Conservation (phyloP, 2,888 invertebrate species). For the Aspidiotus destructor region DNA sequence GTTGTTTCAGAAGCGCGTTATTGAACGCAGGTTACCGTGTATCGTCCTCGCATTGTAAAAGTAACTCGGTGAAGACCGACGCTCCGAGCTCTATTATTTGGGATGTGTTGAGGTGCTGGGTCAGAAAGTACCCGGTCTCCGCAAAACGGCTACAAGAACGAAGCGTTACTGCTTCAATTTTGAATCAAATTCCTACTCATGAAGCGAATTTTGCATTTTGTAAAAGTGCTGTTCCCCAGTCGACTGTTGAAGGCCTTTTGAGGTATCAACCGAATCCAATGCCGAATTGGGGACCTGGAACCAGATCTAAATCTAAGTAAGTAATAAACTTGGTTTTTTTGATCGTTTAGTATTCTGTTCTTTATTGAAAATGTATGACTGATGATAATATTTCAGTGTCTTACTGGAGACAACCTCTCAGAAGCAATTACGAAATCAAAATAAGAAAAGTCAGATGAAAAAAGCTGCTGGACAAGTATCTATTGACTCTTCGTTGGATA, state of each 20-base stretch:
- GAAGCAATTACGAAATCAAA: neutral
- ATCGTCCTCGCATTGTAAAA: conserved; percentile 82
- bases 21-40: conserved; percentile 82
- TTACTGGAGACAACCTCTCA: neutral
- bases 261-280: conserved; percentile 82
- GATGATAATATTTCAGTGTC: neutral
- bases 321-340: conserved; percentile 37
- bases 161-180: conserved; percentile 32
- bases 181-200: conserved; percentile 20
- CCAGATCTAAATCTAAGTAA: conserved; percentile 66
- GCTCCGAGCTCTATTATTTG: conserved; percentile 79
- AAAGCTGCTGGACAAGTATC: neutral
- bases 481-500: too few relatives aligned
- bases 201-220: conserved; percentile 41
- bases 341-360: neutral
- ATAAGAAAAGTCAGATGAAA: conserved; percentile 1
- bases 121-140: conserved; percentile 55
- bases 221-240: conserved; percentile 68
- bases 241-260: conserved; percentile 59
- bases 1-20: conserved; percentile 62
- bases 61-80: conserved; percentile 81
- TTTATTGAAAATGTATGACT: neutral
- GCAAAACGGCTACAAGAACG: conserved; percentile 48
- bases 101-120: conserved; percentile 83
- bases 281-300: conserved; percentile 85